These are phyloP conservation scores for Blastobasis lacticolella DNA, from an alignment of 2,888 invertebrate species.

Conservation along the genomic window DNA sequence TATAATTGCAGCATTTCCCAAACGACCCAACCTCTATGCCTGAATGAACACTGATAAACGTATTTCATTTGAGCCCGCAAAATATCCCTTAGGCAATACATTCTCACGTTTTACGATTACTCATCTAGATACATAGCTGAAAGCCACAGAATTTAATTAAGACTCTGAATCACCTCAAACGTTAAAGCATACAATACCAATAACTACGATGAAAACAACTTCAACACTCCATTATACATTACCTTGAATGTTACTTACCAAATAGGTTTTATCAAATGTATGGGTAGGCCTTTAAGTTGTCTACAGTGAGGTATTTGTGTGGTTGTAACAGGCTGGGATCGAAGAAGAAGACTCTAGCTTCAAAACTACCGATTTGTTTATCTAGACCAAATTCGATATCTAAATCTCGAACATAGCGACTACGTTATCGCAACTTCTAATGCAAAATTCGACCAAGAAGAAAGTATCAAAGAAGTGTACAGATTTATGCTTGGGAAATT, in stretches of 20 bases:
- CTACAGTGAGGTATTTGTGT: slow-evolving; percentile 46
- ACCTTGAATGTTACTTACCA: slow-evolving; percentile 29
- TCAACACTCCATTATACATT: no score
- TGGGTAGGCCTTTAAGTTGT: slow-evolving; percentile 31
- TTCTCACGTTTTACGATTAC: no score
- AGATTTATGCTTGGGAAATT: slow-evolving; percentile 62
- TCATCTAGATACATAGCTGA: no score
- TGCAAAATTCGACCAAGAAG: slow-evolving; percentile 66
- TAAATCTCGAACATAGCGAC: slow-evolving; percentile 67
- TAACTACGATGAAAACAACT: no score
- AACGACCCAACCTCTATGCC: slow-evolving; percentile 22
- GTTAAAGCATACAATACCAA: no score
- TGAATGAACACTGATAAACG: slow-evolving; percentile 27
- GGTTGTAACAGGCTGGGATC: slow-evolving; percentile 49
- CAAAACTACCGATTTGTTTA: slow-evolving; percentile 62
- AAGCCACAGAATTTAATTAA: no score
- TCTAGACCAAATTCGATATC: slow-evolving; percentile 64
- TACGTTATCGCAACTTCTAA: slow-evolving; percentile 68
- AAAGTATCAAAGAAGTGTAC: slow-evolving; percentile 62
- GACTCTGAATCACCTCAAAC: no score
- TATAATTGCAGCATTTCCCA: slow-evolving; percentile 23
- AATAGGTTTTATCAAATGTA: slow-evolving; percentile 30
- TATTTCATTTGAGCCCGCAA: slow-evolving; percentile 15
- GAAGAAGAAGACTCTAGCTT: slow-evolving; percentile 64
- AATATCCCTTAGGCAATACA: no score